These are phyloP conservation scores for Choloepus didactylus DNA, from an alignment of 2,797 vertebrate genomes.

Conservation along the genomic window DNA sequence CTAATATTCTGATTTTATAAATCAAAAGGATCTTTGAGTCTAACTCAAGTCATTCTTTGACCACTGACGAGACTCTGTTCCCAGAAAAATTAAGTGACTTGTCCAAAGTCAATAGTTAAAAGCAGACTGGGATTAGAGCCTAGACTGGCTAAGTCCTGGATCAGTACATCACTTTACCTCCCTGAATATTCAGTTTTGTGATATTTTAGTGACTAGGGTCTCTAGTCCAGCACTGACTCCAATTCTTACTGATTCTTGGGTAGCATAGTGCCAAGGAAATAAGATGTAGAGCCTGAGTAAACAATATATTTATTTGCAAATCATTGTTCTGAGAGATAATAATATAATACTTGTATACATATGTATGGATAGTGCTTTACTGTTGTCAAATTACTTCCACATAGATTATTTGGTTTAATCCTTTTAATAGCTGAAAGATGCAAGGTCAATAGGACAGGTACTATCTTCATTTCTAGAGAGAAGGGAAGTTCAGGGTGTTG, in stretches of 20 bases:
- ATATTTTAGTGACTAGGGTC: conserved; percentile 45
- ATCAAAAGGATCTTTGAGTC: conserved; percentile 70
- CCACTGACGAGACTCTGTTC: conserved; percentile 75
- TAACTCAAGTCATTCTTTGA: conserved; percentile 75
- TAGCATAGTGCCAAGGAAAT: conserved; percentile 21
- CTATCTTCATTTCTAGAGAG: conserved; percentile 68
- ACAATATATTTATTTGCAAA: conserved; percentile 42
- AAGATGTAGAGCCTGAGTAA: conserved; percentile 32
- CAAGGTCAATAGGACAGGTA: conserved; percentile 58
- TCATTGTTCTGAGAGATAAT: conserved; percentile 23
- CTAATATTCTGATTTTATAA: conserved; percentile 77
- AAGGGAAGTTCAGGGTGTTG: conserved; percentile 64
- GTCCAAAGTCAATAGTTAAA: conserved; percentile 79
- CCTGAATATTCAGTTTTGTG: conserved; percentile 41
- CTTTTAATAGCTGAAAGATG: conserved; percentile 55
- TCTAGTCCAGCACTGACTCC: not conserved
- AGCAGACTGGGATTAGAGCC: conserved; percentile 62
- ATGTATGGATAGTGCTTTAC: not conserved
- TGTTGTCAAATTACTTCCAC: conserved; percentile 18
- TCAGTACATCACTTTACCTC: conserved; percentile 32
- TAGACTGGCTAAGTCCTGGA: conserved; percentile 54
- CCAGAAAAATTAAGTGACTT: conserved; percentile 74
- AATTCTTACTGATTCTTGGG: conserved; percentile 26
- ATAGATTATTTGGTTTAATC: conserved; percentile 60
- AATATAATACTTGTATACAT: not conserved